phyloP scores from a whole-genome alignment of 2,113 vertebrate species.

The Carlito syrichta region DNA sequence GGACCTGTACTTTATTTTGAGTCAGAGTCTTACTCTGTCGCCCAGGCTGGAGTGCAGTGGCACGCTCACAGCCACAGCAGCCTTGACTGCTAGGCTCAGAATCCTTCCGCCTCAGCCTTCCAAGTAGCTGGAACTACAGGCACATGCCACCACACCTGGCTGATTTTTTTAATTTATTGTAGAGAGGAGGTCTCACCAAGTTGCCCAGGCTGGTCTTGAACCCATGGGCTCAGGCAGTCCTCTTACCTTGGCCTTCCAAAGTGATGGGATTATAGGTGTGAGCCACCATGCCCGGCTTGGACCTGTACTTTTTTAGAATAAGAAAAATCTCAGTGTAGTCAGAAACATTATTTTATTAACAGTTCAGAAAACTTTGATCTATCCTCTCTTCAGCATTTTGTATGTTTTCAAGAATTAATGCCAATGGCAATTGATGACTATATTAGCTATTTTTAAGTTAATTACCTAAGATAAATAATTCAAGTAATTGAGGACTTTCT shows the following conservation, averaged over 20 bases:
- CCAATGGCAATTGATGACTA: neutral
- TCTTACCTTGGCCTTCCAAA: too few species aligned
- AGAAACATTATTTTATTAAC: neutral
- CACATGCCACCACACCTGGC: too few species aligned
- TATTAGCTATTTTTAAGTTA: slow-evolving; percentile 11
- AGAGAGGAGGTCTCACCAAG: too few species aligned
- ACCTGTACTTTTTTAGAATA: neutral
- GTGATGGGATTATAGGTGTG: neutral
- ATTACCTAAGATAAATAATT: neutral
- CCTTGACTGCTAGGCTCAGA: too few species aligned
- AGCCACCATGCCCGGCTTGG: neutral
- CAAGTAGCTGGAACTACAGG: too few species aligned
- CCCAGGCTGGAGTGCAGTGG: neutral
- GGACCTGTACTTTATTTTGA: too few species aligned
- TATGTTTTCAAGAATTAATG: neutral
- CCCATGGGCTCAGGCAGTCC: too few species aligned
- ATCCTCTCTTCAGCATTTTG: neutral
- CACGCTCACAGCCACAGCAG: too few species aligned
- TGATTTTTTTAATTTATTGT: too few species aligned
- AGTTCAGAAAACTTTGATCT: neutral
- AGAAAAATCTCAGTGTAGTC: slow-evolving; percentile 14
- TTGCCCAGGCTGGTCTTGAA: too few species aligned
- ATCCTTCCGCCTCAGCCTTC: too few species aligned
- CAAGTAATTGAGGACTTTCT: neutral
- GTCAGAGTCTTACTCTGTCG: neutral